Evolutionary conservation across 1,140 invertebrate genomes (phyloP), one percentile per base, ranked within the genome.

Genomic region (roundworm (Caenorhabditis elegans)): DNA sequence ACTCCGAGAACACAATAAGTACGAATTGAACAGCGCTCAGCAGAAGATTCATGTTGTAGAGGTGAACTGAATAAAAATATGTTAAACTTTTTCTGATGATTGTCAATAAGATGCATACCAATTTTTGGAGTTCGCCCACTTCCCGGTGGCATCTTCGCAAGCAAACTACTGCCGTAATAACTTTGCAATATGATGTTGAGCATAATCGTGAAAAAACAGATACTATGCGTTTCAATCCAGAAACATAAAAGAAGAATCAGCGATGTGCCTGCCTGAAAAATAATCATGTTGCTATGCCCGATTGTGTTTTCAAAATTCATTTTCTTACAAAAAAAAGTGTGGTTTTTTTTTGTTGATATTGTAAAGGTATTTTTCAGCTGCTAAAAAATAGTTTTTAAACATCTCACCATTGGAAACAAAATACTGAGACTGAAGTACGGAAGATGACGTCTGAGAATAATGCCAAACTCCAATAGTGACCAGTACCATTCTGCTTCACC

Each of bases 401-500:
- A 5, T 22, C 84, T 83, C 48, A 88, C 87, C 76, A 78, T 85
- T 24, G 87, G 87, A 31, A 85, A n/a, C 11, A 88, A 48, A 19
- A 89, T 43, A 24, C 82, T 89, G 11, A 88, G 28, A 2, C 78
- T 48, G 76, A 84, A 85, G 47, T 88, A 88, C 0, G 87, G 87
- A 5, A 85, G 86, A 53, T 88, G 87, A 15, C 87, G 82, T 43
- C 86, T 85, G 22, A 88, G 80, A 19, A 60, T 48, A 13, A 88
- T 79, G 55, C 87, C 87, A 79, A 88, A 88, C 75, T 88, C 87
- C 13, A 88, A 75, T 6, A 88, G 55, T 1, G 86, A 87, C 88
- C 87, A 88, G 60, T 89, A 88, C 36, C 80, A 87, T n/a, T 88
- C 87, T 43, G 87, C 75, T 70, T 88, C 82, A 22, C 85, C 85